These are phyloP conservation scores for Gymnodraco acuticeps DNA, from an alignment of 2,797 vertebrate genomes.

Conservation along the genomic window DNA sequence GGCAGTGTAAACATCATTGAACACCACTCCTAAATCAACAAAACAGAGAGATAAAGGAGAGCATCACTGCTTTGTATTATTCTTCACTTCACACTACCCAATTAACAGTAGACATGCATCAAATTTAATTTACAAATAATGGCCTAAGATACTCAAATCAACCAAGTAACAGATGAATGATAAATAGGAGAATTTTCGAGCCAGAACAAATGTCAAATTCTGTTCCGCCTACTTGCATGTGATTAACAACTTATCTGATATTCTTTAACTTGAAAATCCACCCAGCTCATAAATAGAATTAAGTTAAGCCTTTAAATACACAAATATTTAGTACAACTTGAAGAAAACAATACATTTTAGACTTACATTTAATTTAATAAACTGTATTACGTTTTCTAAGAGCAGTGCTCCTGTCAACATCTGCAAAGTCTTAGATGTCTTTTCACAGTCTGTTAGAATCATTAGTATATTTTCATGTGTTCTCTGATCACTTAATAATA, in stretches of 20 bases:
- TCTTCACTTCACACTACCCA: not conserved
- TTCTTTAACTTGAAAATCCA: slow-evolving; percentile 15
- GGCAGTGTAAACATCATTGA: slow-evolving; percentile 94
- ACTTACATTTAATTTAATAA: not conserved
- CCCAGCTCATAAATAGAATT: not conserved
- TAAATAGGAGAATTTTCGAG: not conserved
- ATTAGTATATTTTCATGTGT: too few species aligned
- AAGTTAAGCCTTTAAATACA: not conserved
- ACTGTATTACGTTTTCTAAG: not conserved
- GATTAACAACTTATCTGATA: slow-evolving; percentile 4
- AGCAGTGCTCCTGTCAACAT: too few species aligned
- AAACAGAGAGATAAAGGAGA: slow-evolving; percentile 22
- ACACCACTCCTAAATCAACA: slow-evolving; percentile 87
- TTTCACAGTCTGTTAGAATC: too few species aligned
- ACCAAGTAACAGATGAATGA: not conserved
- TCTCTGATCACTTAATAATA: too few species aligned
- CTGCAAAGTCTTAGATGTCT: not conserved
- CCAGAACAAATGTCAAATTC: slow-evolving; percentile 3
- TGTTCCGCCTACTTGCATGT: not conserved
- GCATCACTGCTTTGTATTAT: not conserved
- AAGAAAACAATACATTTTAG: not conserved
- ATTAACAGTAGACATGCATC: slow-evolving; percentile 4
- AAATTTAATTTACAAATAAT: slow-evolving; percentile 14
- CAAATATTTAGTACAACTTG: not conserved
- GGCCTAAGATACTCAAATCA: not conserved